Conservation (phyloP, 2,113 vertebrate species). For the Callopanchax toddi region DNA sequence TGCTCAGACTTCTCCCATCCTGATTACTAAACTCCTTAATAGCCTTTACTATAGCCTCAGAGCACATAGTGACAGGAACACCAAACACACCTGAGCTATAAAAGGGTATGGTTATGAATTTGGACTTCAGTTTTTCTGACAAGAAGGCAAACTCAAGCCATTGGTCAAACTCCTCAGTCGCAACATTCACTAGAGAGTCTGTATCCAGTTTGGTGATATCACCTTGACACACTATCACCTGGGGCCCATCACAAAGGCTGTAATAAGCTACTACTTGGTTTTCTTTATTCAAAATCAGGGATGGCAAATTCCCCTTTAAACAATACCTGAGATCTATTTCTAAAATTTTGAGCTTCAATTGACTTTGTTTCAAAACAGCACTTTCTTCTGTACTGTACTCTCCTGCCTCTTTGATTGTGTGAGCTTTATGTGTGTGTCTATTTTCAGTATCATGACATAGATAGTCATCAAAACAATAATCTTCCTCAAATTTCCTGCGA, state of each 20-base stretch:
- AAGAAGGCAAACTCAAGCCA: no score
- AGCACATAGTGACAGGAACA: conserved; percentile 54
- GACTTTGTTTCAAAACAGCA: no score
- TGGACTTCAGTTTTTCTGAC: conserved; percentile 22
- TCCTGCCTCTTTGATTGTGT: no score
- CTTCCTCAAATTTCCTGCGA: no score
- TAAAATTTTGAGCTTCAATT: no score
- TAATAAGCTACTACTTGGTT: conserved; percentile 27
- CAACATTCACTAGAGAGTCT: conserved; percentile 70
- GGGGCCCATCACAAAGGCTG: conserved; percentile 25
- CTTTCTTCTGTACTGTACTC: no score
- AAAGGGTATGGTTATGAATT: conserved; percentile 67
- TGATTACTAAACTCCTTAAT: conserved; percentile 45
- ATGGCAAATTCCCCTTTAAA: neutral
- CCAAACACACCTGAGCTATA: conserved; percentile 66
- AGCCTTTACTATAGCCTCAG: conserved; percentile 60
- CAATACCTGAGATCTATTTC: no score
- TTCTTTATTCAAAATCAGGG: neutral
- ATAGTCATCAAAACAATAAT: no score
- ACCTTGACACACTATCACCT: conserved; percentile 55
- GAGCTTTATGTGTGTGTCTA: no score
- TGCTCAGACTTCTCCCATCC: conserved; percentile 16
- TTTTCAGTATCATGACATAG: no score
- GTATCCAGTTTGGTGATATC: conserved; percentile 64
- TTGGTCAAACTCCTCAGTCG: conserved; percentile 66